Evolutionary conservation across 2,888 invertebrate genomes (phyloP), one percentile per base, ranked within the genome.

Genomic region (Caenorhabditis panamensis): DNA sequence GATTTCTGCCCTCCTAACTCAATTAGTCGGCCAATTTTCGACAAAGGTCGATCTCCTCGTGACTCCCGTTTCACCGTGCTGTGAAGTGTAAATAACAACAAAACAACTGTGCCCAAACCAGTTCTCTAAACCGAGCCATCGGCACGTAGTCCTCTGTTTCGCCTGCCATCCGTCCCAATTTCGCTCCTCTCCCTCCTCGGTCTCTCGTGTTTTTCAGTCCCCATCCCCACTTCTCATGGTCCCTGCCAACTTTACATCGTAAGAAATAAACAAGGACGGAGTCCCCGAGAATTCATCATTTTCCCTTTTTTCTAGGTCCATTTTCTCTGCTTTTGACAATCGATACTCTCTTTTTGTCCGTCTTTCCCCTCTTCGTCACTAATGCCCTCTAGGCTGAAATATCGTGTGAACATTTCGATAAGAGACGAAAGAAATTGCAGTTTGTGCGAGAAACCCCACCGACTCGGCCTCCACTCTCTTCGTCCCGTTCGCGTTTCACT

Each of bases 51-150:
- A 26, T 31, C 37, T 36, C 54, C 72, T 64, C 64, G 72, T 72
- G 72, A 72, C 54, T 47, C 18, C 63, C 47, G 9, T n/a, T 66
- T 53, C 22, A 49, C 18, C 41, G 41, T 47, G 54, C 63, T 63
- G 49, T 37, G 56, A 47, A 61, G 71, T 54, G 71, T 63, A 56
- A 72, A 72, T 47, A 62, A 63, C 62, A 62, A 71, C 53, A 66
- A 63, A 56, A 72, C 53, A 72, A 72, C 26, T 58, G 51, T 69
- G 54, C n/a, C n/a, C 24, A 72, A 72, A 72, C 72, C 72, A 72
- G 72, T 72, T 72, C 51, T 22, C 13, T 47, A 61, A 62, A 56
- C n/a, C 37, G 72, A 64, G 72, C 72, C 37, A 36, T 72, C 64
- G 72, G 63, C 72, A 72, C 72, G 72, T 72, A 72, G 63, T 47